Base-by-base conservation (phyloP, 1,140 invertebrate genomes). In the Tetragnatha versicolor region DNA sequence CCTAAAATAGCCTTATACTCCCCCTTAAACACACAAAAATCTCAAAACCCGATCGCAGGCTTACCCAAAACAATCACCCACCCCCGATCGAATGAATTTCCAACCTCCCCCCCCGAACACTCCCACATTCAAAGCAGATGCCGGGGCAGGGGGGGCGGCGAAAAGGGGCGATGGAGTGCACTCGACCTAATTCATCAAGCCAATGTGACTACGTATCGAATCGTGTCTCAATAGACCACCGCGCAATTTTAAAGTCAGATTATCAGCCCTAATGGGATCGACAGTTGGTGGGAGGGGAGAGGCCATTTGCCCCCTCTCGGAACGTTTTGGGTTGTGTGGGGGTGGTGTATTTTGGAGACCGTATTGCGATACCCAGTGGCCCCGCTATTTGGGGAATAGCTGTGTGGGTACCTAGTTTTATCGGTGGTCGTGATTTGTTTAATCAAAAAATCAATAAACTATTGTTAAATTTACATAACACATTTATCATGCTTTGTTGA, bases 241-340 rank as follows among this genome's bases (percentile, higher is more conserved):
- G 49, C 61, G 47, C 61, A 65, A 77, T 77, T 77, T 77, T 77
- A 77, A 77, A 77, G 73, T 65, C 73, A 77, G 60, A 77, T 77
- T 27, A 77, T 77, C 61, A 55, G 12, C 73, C 60, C 25, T 77
- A 77, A 77, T 77, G 61, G 45, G 61, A 20, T 22, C 29, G 60
- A 77, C 60, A 77, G 51, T 77, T 37, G 60, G 33, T 29, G 53
- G 37, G 29, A 45, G 47, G 55, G 33, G 29, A 9, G 14, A 29
- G 2, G 29, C 10, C 29, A 17, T n/a, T 10, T 10, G 20, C 29
- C 27, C 37, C 42, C 72, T 29, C 68, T 55, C 33, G 3, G 12
- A 10, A 69, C 12, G n/a, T 51, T 22, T 51, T 51, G 7, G 20
- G 7, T 51, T n/a, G 20, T 14, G n/a, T 5, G 12, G 9, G n/a